Percentiles rank a stretch among this genome's conserved stretches.
Conservation (phyloP, 2,113 vertebrate genomes). For the Fulmarus glacialis region DNA sequence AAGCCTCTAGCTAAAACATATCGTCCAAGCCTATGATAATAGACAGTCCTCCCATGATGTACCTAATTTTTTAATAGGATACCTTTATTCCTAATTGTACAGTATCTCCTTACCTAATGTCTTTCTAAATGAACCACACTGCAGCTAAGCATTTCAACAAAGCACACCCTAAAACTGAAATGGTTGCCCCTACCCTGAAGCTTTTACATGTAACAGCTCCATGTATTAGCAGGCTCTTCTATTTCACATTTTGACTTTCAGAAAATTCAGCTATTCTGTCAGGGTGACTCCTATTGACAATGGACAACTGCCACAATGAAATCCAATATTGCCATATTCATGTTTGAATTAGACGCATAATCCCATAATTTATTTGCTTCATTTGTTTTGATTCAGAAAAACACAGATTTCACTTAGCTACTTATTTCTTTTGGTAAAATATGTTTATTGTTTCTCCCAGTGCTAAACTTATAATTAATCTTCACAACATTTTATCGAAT, state of each 20-base stretch:
- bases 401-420: neutral
- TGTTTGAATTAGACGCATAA: constrained; percentile 7
- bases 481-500: neutral
- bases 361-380: neutral
- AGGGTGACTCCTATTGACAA: neutral
- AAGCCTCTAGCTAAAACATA: constrained; percentile 19
- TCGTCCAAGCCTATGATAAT: neutral
- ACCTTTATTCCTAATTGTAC: neutral
- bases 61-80: neutral
- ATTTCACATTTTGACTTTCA: neutral
- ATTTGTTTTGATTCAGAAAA: constrained; percentile 15
- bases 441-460: neutral
- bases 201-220: neutral
- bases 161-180: neutral
- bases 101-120: neutral
- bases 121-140: neutral
- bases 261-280: neutral
- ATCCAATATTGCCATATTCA: neutral
- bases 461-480: neutral
- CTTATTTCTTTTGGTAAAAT: neutral
- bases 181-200: neutral
- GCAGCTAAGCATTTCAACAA: neutral
- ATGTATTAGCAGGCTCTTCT: neutral
- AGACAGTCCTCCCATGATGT: neutral
- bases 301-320: neutral